Base-by-base conservation (phyloP, 2,888 invertebrate genomes). In the Drosophila longiperda region DNA sequence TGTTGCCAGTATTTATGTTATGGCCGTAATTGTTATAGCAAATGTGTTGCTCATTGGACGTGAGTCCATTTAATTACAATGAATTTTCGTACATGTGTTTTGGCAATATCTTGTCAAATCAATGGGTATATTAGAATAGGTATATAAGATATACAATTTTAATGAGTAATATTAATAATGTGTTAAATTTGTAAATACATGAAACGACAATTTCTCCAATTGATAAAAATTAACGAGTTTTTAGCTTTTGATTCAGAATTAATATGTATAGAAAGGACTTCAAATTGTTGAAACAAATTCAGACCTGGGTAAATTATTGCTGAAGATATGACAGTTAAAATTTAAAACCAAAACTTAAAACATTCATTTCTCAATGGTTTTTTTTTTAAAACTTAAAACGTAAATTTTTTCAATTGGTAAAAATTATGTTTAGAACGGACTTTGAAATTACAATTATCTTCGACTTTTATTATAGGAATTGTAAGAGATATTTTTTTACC, bases 1-100 rank as follows among this genome's bases (percentile, higher is more conserved):
- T 86, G 89, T 73, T 86, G 80, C 48, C 61, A 66, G 74, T 87
- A 91, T 91, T 91, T 91, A 91, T 89, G 88, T 83, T 77, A 82
- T 80, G 78, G 75, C 65, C 78, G 75, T 83, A 81, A 84, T 90
- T 90, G 81, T 89, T 84, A 86, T 82, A 73, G 75, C 75, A 58
- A 53, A 68, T 72, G 72, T 58, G 70, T 50, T 61, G 64, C 67
- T 67, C 57, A 67, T 57, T 67, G 65, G 48, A 59, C 49, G 53
- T 42, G 64, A 38, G 61, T 49, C 53, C 20, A 45, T 34, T 9
- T 34, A n/a, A 36, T 58, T 50, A 32, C 34, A 29, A 68, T 59
- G 54, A 49, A 52, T 34, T 57, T 50, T 55, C n/a, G 34, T 4
- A 54, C 34, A 62, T 38, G 36, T 29, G 12, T 33, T 48, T 48